Evolutionary conservation across 2,888 invertebrate species (phyloP), one percentile per base, ranked within the genome.

Genomic region (Sminthurides aquaticus): DNA sequence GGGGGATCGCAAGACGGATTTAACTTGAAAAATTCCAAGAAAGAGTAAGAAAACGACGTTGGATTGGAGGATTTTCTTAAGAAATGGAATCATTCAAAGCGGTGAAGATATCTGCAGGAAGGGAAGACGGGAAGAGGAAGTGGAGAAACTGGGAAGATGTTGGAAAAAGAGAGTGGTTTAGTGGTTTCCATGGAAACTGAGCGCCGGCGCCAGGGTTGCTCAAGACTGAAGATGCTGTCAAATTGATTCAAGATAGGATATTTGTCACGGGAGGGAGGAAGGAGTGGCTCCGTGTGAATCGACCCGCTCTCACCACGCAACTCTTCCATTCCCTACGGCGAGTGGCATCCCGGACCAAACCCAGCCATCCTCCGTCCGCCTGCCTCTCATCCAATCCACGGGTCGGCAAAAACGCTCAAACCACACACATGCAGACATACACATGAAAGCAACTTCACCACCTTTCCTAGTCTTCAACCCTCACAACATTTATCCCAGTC

Each of bases 181-280:
- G n/a, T 27, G 55, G 65, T 65, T 57, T 61, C 65, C 61, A 60
- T 60, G 48, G 64, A 55, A 60, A 66, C 57, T 34, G 48, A 60
- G 61, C 69, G 69, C 64, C 67, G 69, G 67, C 69, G 69, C 69
- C 67, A 63, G 25, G 54, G 29, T 63, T 66, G 67, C 62, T 59
- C 2, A 49, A 27, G 11, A 11, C 29, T 27, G 49, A 62, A 67
- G 63, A 67, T 62, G 43, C 65, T 65, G 67, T 70, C 68, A 63
- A 43, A 60, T 59, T 26, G 57, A 62, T 55, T 67, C 49, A 59
- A 65, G 64, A 62, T 56, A 65, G 64, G 65, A 64, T 64, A 70
- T 70, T 70, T 70, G 70, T 70, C 70, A 70, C 67, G 43, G n/a
- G 61, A 54, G 26, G 43, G 65, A 26, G 62, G 60, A 66, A 52